phyloP scores from a whole-genome alignment of 1,140 invertebrate genomes.

The Conus betulinus region DNA sequence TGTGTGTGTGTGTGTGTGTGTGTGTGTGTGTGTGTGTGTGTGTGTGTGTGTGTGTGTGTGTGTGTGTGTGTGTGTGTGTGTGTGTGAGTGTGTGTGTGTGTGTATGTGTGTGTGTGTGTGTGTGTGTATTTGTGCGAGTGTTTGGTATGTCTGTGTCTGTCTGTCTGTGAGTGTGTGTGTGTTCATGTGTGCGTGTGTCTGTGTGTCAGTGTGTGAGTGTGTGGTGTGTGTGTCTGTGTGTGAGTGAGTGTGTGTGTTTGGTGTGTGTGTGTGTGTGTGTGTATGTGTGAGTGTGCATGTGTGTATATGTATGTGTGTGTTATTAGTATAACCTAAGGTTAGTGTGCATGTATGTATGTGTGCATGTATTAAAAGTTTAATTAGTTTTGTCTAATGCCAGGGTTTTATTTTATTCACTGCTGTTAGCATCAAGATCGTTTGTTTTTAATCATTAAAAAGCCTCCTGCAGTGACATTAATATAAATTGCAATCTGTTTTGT shows the following conservation, averaged over 20 bases:
- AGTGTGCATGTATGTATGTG: not conserved
- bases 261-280: not conserved
- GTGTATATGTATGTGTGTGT: not conserved
- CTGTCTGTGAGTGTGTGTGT: no score
- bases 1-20: no score
- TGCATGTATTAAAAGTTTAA: not conserved
- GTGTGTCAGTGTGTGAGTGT: not conserved
- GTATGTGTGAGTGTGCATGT: not conserved
- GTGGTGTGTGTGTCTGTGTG: not conserved
- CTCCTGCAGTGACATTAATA: no score
- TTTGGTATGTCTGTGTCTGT: no score
- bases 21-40: no score
- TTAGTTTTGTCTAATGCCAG: not conserved
- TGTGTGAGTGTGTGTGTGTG: not conserved
- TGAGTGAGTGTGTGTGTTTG: not conserved
- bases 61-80: no score
- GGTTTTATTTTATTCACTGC: no score
- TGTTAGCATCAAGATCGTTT: no score
- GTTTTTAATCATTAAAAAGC: no score
- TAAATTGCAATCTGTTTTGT: no score
- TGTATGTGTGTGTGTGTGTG: not conserved
- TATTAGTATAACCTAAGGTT: no score
- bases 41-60: no score
- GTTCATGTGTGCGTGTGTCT: not conserved
- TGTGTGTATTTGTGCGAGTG: not conserved